phyloP scores from a whole-genome alignment of 2,888 invertebrate genomes.

The Perdita meconis region DNA sequence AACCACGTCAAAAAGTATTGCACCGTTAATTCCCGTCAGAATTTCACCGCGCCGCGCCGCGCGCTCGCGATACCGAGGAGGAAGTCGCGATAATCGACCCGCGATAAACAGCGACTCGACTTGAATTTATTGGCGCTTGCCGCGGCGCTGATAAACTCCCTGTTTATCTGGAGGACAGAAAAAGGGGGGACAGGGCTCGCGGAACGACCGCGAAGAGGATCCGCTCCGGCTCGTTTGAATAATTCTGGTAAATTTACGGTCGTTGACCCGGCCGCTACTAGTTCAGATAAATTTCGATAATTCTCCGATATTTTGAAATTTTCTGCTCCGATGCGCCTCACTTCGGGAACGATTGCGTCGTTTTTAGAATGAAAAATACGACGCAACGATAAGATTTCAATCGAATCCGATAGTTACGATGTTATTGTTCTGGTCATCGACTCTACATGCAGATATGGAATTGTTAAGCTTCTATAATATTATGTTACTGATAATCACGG shows the following conservation, averaged over 20 bases:
- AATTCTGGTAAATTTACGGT: not conserved
- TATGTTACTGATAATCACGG: too few relatives aligned
- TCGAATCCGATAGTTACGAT: too few relatives aligned
- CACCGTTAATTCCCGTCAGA: slow-evolving; percentile 53
- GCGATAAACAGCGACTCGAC: slow-evolving; percentile 61
- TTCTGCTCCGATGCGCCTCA: too few relatives aligned
- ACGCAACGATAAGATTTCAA: too few relatives aligned
- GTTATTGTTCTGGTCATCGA: too few relatives aligned
- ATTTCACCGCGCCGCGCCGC: slow-evolving; percentile 9
- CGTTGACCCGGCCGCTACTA: not conserved
- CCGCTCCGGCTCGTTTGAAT: slow-evolving; percentile 13
- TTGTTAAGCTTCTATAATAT: too few relatives aligned
- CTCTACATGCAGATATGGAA: too few relatives aligned
- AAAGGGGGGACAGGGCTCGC: slow-evolving; percentile 26
- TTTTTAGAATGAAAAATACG: too few relatives aligned
- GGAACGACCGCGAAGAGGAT: slow-evolving; percentile 17
- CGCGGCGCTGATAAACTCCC: slow-evolving; percentile 46
- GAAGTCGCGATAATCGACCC: slow-evolving; percentile 64
- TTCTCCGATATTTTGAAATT: too few relatives aligned
- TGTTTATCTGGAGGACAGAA: slow-evolving; percentile 35
- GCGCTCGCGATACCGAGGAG: slow-evolving; percentile 29
- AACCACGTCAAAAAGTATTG: slow-evolving; percentile 23
- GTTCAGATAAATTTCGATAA: too few relatives aligned
- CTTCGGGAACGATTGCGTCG: too few relatives aligned
- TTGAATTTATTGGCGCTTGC: slow-evolving; percentile 55